phyloP scores from a whole-genome alignment of 2,113 vertebrate species.

The Trinectes maculatus region DNA sequence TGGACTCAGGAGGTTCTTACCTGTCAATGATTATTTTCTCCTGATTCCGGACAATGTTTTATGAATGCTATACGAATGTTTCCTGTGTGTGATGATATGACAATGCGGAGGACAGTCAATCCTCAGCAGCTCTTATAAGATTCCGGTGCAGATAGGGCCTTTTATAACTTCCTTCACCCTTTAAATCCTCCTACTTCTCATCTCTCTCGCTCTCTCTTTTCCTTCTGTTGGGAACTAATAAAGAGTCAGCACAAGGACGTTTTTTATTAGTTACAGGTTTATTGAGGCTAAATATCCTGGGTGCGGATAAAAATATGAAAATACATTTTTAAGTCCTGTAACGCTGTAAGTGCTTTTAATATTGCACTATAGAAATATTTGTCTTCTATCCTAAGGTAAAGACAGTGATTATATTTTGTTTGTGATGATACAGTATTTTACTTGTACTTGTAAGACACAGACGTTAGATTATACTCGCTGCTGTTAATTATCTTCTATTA shows the following conservation, averaged over 20 bases:
- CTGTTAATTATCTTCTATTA: too few relatives aligned
- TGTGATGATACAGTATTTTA: too few relatives aligned
- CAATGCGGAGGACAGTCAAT: constrained; percentile 7
- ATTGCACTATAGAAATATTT: too few relatives aligned
- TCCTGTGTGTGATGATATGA: constrained; percentile 17
- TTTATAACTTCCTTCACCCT: constrained; percentile 40
- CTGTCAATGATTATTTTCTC: not conserved
- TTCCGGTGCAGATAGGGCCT: constrained; percentile 1
- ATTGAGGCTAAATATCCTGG: constrained; percentile 45
- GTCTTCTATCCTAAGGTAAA: too few relatives aligned
- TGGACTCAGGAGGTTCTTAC: constrained; percentile 24
- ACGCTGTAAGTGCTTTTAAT: too few relatives aligned
- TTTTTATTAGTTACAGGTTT: constrained; percentile 52
- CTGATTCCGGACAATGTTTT: not conserved
- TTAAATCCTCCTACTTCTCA: constrained; percentile 17
- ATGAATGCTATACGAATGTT: not conserved
- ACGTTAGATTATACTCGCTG: too few relatives aligned
- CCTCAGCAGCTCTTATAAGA: constrained; percentile 28
- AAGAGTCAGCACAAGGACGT: constrained; percentile 34
- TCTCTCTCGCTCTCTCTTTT: constrained; percentile 36
- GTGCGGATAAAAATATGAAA: constrained; percentile 23
- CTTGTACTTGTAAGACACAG: too few relatives aligned
- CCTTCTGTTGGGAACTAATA: constrained; percentile 42
- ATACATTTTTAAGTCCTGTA: constrained; percentile 7
- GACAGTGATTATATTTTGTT: too few relatives aligned